Evolutionary conservation across 1,140 invertebrate genomes (phyloP).

Genomic region (Chironomus striatipennis): DNA sequence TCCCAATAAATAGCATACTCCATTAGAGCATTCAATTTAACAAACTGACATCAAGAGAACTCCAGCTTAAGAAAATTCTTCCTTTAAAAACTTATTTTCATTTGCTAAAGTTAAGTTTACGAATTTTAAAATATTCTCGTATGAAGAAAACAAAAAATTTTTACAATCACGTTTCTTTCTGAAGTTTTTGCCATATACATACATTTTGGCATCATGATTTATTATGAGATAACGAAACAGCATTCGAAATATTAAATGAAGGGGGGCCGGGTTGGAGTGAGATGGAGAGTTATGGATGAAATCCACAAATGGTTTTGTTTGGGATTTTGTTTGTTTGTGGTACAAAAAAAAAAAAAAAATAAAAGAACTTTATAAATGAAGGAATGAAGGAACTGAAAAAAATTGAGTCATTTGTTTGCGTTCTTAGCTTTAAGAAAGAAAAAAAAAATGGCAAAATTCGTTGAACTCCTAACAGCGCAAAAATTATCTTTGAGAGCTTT

Average conservation of each 20-base stretch:
- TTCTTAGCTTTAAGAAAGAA: background rate
- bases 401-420: background rate
- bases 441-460: background rate
- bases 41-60: too few relatives aligned
- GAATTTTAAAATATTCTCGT: background rate
- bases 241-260: background rate
- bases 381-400: background rate
- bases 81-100: background rate
- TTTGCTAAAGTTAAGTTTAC: background rate
- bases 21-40: too few relatives aligned
- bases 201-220: slow-evolving; percentile 10
- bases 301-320: slow-evolving; percentile 5
- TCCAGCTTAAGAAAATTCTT: too few relatives aligned
- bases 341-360: background rate
- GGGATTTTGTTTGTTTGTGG: background rate
- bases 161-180: slow-evolving; percentile 19
- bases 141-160: background rate
- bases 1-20: too few relatives aligned
- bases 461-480: background rate
- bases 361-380: background rate
- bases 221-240: slow-evolving; percentile 20
- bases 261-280: background rate
- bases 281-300: background rate
- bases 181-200: background rate
- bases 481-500: background rate